Conservation (phyloP, 2,888 invertebrate species). For the Dolomedes plantarius region DNA sequence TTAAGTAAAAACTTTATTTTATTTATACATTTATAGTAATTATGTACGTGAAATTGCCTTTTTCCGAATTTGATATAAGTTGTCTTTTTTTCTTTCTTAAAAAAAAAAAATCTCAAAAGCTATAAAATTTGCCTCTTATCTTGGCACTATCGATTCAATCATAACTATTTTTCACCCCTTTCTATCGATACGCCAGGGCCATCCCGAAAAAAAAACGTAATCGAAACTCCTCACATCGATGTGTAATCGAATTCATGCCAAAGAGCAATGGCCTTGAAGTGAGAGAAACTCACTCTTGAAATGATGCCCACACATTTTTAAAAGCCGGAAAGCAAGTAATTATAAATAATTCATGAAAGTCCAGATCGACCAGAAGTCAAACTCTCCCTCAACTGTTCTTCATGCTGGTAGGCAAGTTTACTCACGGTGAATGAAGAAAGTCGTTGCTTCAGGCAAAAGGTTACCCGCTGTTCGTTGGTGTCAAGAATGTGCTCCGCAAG, state of each 20-base stretch:
- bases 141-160: no score
- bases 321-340: slow-evolving; percentile 26
- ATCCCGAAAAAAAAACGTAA: no score
- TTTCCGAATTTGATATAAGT: no score
- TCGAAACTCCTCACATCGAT: no score
- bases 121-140: no score
- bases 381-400: neutral
- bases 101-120: no score
- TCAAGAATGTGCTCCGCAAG: neutral
- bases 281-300: neutral
- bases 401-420: slow-evolving; percentile 5
- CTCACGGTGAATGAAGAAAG: neutral
- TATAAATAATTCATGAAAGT: slow-evolving; percentile 67
- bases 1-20: no score
- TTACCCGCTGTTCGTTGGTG: neutral
- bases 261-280: neutral
- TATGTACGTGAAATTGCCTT: no score
- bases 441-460: neutral
- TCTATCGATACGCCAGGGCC: no score
- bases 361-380: neutral
- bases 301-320: slow-evolving; percentile 32
- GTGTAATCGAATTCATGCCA: slow-evolving; percentile 1
- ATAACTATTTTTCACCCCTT: no score
- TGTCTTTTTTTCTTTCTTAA: no score
- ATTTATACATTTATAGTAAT: no score